Base-by-base conservation (phyloP, 2,888 invertebrate species). In the Drosophila nr. perissopoda region DNA sequence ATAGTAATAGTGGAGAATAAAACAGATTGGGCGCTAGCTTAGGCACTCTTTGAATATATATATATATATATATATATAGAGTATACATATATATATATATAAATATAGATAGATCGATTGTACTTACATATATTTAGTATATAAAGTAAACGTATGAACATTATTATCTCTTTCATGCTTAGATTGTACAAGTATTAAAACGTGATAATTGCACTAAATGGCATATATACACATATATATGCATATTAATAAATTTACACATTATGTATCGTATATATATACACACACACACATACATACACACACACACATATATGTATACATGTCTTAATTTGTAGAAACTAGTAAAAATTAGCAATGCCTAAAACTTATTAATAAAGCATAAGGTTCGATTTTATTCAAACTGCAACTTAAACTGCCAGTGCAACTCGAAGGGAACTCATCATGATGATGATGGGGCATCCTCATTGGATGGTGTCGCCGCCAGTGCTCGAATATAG, bases 151-250 rank as follows among this genome's bases (percentile, higher is more conserved):
- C 46, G 51, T 70, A 63, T 66, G 54, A 76, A 53, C 74, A 78
- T 69, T 76, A 81, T 74, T 81, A 78, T 81, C 76, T 83, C 76
- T 71, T 66, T 74, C 67, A 76, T 81, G 72, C 75, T 85, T 89
- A 85, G 71, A 83, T 80, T 88, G 60, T 79, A 82, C 71, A 88
- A 88, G 85, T 87, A 89, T 88, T 91, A 88, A 86, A 89, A 79
- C 87, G 88, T 88, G 89, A 91, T 88, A 91, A 83, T 74, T 81
- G 78, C 76, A 89, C 84, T 87, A 75, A 72, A 74, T 70, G 68
- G 75, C 68, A 81, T 74, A 64, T 65, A 78, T 74, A 72, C 74
- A 76, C 73, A 80, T 66, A 77, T 68, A 64, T 70, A 82, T 72
- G 74, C 74, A 76, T 79, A 86, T 70, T 70, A 70, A 58, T 74